These are phyloP conservation scores for Drosophila dives DNA, from an alignment of 2,888 invertebrate genomes.

Conservation along the genomic window DNA sequence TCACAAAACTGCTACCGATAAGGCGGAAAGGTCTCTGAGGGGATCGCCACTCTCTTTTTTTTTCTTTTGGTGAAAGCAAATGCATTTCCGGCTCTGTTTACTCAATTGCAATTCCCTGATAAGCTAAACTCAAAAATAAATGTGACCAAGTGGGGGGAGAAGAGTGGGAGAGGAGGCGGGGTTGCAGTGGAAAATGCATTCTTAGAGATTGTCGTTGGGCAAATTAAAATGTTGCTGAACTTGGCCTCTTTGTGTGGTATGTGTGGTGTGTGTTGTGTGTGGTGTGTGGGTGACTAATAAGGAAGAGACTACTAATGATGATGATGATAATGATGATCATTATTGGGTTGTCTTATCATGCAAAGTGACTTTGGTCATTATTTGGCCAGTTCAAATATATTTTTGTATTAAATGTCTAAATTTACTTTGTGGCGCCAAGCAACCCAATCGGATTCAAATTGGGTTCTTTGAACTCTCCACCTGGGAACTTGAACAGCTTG, in stretches of 20 bases:
- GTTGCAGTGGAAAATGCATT: constrained; percentile 49
- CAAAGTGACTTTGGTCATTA: constrained; percentile 61
- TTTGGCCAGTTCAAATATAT: constrained; percentile 66
- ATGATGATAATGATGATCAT: constrained; percentile 11
- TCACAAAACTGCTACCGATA: constrained; percentile 33
- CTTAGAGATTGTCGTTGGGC: constrained; percentile 36
- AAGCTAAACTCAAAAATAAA: constrained; percentile 48
- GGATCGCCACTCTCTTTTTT: constrained; percentile 2
- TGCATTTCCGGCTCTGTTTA: constrained; percentile 78
- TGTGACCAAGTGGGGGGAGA: not conserved
- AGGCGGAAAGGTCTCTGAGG: constrained; percentile 22
- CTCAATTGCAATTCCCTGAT: constrained; percentile 74
- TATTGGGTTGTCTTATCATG: constrained; percentile 40
- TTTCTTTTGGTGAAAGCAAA: constrained; percentile 68
- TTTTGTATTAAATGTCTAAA: constrained; percentile 40
- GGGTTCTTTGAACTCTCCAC: constrained; percentile 50
- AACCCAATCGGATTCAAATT: not conserved
- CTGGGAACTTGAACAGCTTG: constrained; percentile 31
- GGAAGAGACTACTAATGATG: not conserved
- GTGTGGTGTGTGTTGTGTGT: constrained; percentile 45
- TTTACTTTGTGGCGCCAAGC: constrained; percentile 66
- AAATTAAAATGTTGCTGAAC: constrained; percentile 73
- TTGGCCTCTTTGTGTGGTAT: constrained; percentile 63
- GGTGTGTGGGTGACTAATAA: constrained; percentile 18
- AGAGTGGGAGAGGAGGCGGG: not conserved